Evolutionary conservation across 2,797 vertebrate species (phyloP).

Genomic region (Echiichthys vipera): DNA sequence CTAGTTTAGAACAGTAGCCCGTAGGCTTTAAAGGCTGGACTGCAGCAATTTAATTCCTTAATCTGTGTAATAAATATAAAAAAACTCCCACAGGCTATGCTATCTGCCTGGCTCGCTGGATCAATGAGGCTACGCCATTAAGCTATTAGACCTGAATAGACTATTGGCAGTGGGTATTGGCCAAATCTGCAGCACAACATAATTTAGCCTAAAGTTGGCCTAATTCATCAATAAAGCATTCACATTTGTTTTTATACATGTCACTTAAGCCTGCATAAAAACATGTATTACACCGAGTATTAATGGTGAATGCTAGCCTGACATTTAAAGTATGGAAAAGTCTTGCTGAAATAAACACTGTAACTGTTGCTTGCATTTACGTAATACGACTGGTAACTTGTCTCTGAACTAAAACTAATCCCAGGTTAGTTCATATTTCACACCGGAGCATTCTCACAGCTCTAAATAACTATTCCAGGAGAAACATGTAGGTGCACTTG

Average conservation of each 20-base stretch:
- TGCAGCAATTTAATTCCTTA: constrained; percentile 69
- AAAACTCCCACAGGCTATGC: constrained; percentile 63
- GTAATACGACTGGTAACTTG: not conserved
- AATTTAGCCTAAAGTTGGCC: constrained; percentile 42
- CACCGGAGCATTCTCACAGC: not conserved
- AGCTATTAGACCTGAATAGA: constrained; percentile 58
- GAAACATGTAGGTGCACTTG: constrained; percentile 6
- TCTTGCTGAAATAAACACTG: not conserved
- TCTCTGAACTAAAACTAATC: not conserved
- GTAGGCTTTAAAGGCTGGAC: constrained; percentile 42
- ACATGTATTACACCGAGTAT: not conserved
- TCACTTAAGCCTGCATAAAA: constrained; percentile 21
- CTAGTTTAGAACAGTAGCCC: constrained; percentile 48
- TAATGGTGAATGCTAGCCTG: too few relatives aligned
- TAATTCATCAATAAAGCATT: constrained; percentile 26
- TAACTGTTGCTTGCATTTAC: not conserved
- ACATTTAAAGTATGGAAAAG: constrained; percentile 6
- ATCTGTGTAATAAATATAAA: constrained; percentile 73
- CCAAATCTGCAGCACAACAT: constrained; percentile 58
- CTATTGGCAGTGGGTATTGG: constrained; percentile 54
- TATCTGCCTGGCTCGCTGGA: constrained; percentile 55
- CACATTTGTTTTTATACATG: constrained; percentile 36
- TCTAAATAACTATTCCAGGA: constrained; percentile 4
- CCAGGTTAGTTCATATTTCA: constrained; percentile 14
- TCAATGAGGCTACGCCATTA: constrained; percentile 66